Conservation (phyloP, 2,888 invertebrate genomes). For the Xanthia togata region DNA sequence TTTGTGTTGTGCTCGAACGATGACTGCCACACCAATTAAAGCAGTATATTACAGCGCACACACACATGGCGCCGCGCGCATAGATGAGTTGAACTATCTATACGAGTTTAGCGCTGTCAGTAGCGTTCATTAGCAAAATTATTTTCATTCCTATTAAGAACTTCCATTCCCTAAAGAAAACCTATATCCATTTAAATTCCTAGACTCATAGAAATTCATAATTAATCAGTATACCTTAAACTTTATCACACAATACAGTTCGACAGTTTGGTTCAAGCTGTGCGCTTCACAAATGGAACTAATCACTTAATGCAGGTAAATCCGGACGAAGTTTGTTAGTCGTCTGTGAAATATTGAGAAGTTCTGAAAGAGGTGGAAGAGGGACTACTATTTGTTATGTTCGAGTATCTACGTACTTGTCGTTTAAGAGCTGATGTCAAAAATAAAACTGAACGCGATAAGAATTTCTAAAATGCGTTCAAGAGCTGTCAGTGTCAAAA, state of each 20-base stretch:
- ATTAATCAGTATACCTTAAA: constrained; percentile 68
- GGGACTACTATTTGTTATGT: constrained; percentile 63
- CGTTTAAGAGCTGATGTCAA: too few species aligned
- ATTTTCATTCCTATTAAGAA: background rate
- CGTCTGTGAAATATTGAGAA: constrained; percentile 85
- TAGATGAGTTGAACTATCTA: too few species aligned
- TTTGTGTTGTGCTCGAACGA: too few species aligned
- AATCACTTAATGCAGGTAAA: constrained; percentile 88
- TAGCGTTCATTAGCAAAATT: too few species aligned
- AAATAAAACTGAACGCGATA: too few species aligned
- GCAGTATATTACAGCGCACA: too few species aligned
- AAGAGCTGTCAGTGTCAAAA: too few species aligned
- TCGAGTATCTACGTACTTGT: background rate
- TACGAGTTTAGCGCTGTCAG: too few species aligned
- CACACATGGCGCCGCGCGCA: too few species aligned
- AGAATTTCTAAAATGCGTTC: too few species aligned
- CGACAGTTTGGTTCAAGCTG: constrained; percentile 77
- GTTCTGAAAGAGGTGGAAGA: constrained; percentile 75
- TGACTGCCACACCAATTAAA: too few species aligned
- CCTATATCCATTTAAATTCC: constrained; percentile 32
- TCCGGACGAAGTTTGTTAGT: constrained; percentile 74
- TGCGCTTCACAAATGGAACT: constrained; percentile 87
- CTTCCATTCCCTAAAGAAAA: constrained; percentile 8
- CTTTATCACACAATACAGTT: constrained; percentile 72
- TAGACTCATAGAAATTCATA: constrained; percentile 62